Base-by-base conservation (phyloP, 2,797 vertebrate genomes). In the Typhlichthys eigenmanni region DNA sequence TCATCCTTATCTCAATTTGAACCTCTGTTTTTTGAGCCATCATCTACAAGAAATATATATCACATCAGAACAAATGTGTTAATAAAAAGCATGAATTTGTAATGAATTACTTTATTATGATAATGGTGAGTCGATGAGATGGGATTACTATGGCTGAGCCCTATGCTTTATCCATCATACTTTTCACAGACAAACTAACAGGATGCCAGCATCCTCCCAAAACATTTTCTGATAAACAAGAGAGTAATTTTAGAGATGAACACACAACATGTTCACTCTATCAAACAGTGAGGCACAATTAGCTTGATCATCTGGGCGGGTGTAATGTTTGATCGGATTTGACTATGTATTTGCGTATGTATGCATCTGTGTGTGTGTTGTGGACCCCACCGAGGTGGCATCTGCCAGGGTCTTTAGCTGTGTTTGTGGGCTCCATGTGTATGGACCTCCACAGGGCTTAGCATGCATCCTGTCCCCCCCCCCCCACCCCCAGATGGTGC, bases 381-480 rank as follows among this genome's bases (percentile, higher is more conserved):
- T 62, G 51, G 51, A 58, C 71, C 55, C 82, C 82, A 74, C 80
- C 68, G 77, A 84, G 84, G 83, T 76, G 84, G 87, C 87, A 88
- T 92, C 87, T 90, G 89, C 79, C 80, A 78, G 81, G 76, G 73
- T 45, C 74, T 86, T 85, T 84, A 85, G 69, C 76, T 76, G 68
- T 82, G 78, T 88, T 87, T 88, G 78, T 79, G 83, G 75, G 75
- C 80, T 87, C 84, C 89, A 88, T 90, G 89, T 91, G 87, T 69
- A 71, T 16, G 58, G 83, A 87, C 87, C 78, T 87, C 79, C 87
- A 86, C 72, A 83, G 72, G 80, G 86, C 85, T 91, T 88, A 89
- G 78, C 78, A 76, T 64, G 69, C 13, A 61, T 69, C 67, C 69
- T 12, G 43, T 62, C 47, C 47, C 62, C 71, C 60, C 71, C 60